A percentile compares a stretch with the other conserved stretches of the same genome.
Evolutionary conservation across 1,140 invertebrate species (phyloP).

Genomic region (Drosophila obscura): DNA sequence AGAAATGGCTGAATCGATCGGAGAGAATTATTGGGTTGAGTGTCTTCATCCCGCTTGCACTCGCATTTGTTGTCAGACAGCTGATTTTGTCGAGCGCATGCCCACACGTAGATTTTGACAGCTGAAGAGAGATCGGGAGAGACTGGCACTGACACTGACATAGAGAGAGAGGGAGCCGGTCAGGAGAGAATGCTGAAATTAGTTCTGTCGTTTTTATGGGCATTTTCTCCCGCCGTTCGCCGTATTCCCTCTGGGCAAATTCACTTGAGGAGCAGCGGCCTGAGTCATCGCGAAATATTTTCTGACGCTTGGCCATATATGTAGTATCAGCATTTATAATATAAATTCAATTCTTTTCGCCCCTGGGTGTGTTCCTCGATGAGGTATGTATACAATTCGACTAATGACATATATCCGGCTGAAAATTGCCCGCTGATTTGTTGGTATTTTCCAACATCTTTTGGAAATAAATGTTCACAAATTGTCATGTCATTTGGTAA

Average conservation of each 20-base stretch:
- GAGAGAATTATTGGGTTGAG: slow-evolving; percentile 16
- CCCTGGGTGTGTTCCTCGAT: slow-evolving; percentile 28
- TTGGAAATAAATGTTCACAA: slow-evolving; percentile 46
- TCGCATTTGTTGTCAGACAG: slow-evolving; percentile 68
- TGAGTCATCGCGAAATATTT: slow-evolving; percentile 46
- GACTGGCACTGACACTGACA: neutral
- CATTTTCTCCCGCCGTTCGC: slow-evolving; percentile 24
- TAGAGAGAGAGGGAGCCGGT: slow-evolving; percentile 3
- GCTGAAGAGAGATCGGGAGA: slow-evolving; percentile 17
- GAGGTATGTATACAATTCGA: slow-evolving; percentile 41
- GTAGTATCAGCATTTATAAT: slow-evolving; percentile 28
- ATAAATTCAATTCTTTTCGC: slow-evolving; percentile 13
- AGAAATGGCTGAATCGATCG: slow-evolving; percentile 25
- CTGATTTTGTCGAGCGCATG: slow-evolving; percentile 55
- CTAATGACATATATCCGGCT: slow-evolving; percentile 56
- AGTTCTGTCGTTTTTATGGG: slow-evolving; percentile 10
- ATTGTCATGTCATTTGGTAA: slow-evolving; percentile 29
- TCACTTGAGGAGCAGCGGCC: slow-evolving; percentile 26
- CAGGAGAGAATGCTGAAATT: slow-evolving; percentile 18
- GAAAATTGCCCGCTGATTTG: slow-evolving; percentile 31
- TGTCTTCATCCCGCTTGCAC: slow-evolving; percentile 52
- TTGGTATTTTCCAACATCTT: slow-evolving; percentile 10
- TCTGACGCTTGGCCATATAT: slow-evolving; percentile 36
- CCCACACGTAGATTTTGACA: slow-evolving; percentile 50
- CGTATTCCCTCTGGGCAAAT: slow-evolving; percentile 28